Percentiles rank a stretch among this genome's conserved stretches.
phyloP scores from a whole-genome alignment of 2,113 vertebrate species.

The Nycticorax nycticorax region DNA sequence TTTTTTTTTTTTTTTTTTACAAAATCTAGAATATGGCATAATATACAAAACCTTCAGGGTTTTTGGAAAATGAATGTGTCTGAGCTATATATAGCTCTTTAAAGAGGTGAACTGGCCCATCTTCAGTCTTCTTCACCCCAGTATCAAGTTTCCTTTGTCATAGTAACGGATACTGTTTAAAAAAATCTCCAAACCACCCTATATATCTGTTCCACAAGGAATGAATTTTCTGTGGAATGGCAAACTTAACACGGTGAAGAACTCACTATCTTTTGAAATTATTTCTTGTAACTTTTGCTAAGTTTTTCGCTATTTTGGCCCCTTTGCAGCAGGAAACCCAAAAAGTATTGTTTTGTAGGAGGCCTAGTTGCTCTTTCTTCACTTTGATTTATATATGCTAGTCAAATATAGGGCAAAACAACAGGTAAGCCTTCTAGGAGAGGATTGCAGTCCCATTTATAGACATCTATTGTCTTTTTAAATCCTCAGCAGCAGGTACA shows the following conservation, averaged over 20 bases:
- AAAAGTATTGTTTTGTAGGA: neutral
- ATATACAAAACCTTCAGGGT: neutral
- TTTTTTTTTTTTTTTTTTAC: neutral
- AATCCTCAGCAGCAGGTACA: neutral
- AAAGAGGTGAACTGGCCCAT: neutral
- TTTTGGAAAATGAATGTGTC: neutral
- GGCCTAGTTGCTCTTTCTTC: neutral
- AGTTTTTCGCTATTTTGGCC: neutral
- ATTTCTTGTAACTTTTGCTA: neutral
- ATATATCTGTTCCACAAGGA: neutral
- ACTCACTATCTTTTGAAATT: neutral
- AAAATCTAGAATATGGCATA: neutral
- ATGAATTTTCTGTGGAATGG: neutral
- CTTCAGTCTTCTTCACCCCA: neutral
- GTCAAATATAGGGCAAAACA: neutral
- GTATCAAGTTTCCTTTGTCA: neutral
- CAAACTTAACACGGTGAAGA: neutral
- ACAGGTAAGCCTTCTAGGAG: neutral
- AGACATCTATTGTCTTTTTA: neutral
- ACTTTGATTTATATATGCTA: neutral
- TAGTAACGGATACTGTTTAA: neutral
- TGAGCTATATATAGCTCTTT: neutral
- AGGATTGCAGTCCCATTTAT: neutral
- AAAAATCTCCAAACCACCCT: neutral
- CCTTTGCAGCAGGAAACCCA: neutral